Percentiles rank a stretch among this genome's conserved stretches.
Conservation (phyloP, 2,113 vertebrate genomes). For the Nerophis ophidion region DNA sequence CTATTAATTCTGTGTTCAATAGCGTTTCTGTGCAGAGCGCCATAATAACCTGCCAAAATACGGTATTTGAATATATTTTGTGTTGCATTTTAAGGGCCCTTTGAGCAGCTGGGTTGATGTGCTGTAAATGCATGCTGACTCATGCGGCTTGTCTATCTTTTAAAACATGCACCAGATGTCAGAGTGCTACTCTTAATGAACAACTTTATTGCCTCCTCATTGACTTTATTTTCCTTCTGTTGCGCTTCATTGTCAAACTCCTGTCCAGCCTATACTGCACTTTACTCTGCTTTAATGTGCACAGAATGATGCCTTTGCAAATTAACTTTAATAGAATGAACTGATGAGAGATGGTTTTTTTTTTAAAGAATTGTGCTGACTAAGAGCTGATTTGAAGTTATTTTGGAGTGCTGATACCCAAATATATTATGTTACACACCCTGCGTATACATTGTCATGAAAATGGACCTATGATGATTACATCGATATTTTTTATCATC, state of each 20-base stretch:
- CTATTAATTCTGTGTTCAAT: slow-evolving; percentile 37
- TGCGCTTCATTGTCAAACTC: slow-evolving; percentile 22
- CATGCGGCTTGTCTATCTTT: slow-evolving; percentile 17
- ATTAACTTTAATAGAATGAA: slow-evolving; percentile 8
- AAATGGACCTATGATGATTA: too few relatives aligned
- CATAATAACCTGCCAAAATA: slow-evolving; percentile 31
- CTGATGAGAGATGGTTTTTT: slow-evolving; percentile 1
- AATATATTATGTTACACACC: too few relatives aligned
- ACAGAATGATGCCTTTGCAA: slow-evolving; percentile 13
- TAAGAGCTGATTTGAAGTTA: too few relatives aligned
- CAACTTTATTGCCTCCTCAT: slow-evolving; percentile 27
- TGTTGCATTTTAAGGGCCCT: slow-evolving; percentile 40
- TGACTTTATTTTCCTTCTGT: slow-evolving; percentile 16
- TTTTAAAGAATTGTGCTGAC: not conserved
- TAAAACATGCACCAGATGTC: slow-evolving; percentile 14
- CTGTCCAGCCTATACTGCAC: not conserved
- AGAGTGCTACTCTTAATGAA: slow-evolving; percentile 26
- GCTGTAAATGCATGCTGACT: slow-evolving; percentile 53
- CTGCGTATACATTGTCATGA: too few relatives aligned
- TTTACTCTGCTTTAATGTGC: slow-evolving; percentile 13
- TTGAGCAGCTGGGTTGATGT: slow-evolving; percentile 45
- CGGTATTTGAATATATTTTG: slow-evolving; percentile 20
- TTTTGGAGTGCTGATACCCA: too few relatives aligned
- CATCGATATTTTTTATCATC: too few relatives aligned
- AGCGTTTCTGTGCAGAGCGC: slow-evolving; percentile 18